A percentile compares a stretch with the other conserved stretches of the same genome.
Evolutionary conservation across 2,888 invertebrate genomes (phyloP).

Genomic region (Drosophila merina): DNA sequence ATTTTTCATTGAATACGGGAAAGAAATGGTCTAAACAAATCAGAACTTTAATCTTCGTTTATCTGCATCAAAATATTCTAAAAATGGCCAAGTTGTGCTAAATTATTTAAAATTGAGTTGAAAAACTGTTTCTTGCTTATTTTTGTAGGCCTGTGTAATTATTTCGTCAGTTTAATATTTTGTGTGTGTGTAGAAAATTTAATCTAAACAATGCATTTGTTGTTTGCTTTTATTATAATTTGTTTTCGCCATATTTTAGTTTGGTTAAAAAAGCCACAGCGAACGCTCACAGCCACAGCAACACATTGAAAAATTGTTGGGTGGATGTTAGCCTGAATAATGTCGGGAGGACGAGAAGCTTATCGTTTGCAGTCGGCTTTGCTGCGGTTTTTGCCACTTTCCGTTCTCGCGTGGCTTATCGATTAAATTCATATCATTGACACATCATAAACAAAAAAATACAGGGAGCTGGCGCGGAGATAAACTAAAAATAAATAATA

Average conservation of each 20-base stretch:
- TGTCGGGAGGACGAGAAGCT: conserved; percentile 24
- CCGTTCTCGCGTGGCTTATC: conserved; percentile 35
- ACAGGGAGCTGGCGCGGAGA: conserved; percentile 7
- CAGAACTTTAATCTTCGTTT: no score
- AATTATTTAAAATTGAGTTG: no score
- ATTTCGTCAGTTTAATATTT: conserved; percentile 11
- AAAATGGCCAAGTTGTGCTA: no score
- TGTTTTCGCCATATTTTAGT: conserved; percentile 28
- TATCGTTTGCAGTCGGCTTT: conserved; percentile 35
- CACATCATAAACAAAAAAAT: conserved; percentile 42
- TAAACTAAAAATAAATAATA: conserved; percentile 39
- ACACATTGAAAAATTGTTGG: background rate
- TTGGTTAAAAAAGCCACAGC: conserved; percentile 33
- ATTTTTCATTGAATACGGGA: no score
- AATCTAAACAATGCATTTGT: conserved; percentile 14
- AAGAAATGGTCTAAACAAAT: no score
- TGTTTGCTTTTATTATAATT: conserved; percentile 38
- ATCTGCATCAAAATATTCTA: no score
- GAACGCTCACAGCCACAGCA: background rate
- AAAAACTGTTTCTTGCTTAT: no score
- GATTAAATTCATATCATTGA: conserved; percentile 43
- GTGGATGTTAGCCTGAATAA: background rate
- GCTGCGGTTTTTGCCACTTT: conserved; percentile 35
- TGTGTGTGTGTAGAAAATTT: background rate
- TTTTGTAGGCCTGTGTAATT: background rate